phyloP scores from a whole-genome alignment of 2,888 invertebrate species.

The Antheraea assamensis region DNA sequence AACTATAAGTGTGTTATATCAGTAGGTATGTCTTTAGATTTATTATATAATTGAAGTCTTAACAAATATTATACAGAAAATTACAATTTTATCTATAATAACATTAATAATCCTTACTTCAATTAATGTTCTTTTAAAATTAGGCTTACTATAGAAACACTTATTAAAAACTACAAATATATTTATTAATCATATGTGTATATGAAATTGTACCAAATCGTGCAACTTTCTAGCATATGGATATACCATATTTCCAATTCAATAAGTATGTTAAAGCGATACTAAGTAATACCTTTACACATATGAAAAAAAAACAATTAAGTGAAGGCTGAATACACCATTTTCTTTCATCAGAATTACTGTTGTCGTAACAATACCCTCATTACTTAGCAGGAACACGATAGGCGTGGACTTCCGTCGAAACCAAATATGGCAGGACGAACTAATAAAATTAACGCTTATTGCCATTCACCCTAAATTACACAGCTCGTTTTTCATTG shows the following conservation, averaged over 20 bases:
- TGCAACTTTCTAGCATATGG: too few species aligned
- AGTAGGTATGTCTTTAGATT: too few species aligned
- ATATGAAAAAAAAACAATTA: conserved; percentile 4
- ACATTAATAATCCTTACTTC: background rate
- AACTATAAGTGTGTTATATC: background rate
- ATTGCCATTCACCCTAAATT: conserved; percentile 58
- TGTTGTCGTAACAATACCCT: conserved; percentile 66
- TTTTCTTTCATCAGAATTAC: conserved; percentile 53
- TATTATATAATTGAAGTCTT: too few species aligned
- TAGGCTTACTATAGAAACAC: background rate
- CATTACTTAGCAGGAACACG: conserved; percentile 73
- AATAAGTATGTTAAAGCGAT: too few species aligned
- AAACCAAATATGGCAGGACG: conserved; percentile 69
- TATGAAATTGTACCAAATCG: too few species aligned
- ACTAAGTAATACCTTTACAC: too few species aligned
- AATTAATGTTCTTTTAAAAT: background rate
- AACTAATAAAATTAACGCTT: conserved; percentile 78
- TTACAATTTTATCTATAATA: background rate
- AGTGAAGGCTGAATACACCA: background rate
- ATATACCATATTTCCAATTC: too few species aligned
- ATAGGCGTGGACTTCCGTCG: conserved; percentile 75
- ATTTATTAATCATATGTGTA: background rate
- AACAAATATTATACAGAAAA: background rate
- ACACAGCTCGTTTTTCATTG: conserved; percentile 47
- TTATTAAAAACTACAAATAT: background rate